phyloP scores from a whole-genome alignment of 1,140 invertebrate species.

The Thrips palmi region DNA sequence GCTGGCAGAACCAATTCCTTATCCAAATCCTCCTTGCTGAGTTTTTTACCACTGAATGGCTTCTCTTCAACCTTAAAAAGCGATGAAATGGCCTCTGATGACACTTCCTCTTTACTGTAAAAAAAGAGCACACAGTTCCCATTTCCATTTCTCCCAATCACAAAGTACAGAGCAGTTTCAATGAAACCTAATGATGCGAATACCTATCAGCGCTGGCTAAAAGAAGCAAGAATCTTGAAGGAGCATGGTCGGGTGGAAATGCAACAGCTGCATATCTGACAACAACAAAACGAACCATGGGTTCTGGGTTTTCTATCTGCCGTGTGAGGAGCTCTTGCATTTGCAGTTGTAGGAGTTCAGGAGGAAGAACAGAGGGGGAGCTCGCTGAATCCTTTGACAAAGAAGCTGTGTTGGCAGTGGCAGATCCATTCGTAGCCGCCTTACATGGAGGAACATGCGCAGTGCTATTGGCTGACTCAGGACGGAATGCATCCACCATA shows the following conservation, averaged over 20 bases:
- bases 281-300: conserved; percentile 58
- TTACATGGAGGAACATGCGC: no score
- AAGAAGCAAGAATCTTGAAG: conserved; percentile 67
- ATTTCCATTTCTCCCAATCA: no score
- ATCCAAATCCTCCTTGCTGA: conserved; percentile 24
- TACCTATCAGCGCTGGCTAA: conserved; percentile 66
- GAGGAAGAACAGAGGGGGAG: no score
- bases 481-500: conserved; percentile 44
- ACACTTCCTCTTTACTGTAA: conserved; percentile 55
- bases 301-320: conserved; percentile 43
- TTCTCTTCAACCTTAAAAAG: conserved; percentile 39
- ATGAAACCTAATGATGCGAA: conserved; percentile 4
- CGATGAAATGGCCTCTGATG: conserved; percentile 46
- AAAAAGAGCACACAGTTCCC: conserved; percentile 13
- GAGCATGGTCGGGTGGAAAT: conserved; percentile 60
- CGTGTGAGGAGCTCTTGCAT: conserved; percentile 35
- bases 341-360: conserved; percentile 17
- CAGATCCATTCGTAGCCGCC: no score
- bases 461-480: no score
- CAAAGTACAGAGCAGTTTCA: conserved; percentile 20
- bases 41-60: no score
- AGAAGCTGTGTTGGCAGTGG: conserved; percentile 17
- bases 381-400: conserved; percentile 4
- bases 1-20: conserved; percentile 20
- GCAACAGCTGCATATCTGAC: conserved; percentile 64